Percentiles rank a stretch among this genome's conserved stretches.
Evolutionary conservation across 2,888 invertebrate species (phyloP).

Genomic region (Lasioglossum oenotherae): DNA sequence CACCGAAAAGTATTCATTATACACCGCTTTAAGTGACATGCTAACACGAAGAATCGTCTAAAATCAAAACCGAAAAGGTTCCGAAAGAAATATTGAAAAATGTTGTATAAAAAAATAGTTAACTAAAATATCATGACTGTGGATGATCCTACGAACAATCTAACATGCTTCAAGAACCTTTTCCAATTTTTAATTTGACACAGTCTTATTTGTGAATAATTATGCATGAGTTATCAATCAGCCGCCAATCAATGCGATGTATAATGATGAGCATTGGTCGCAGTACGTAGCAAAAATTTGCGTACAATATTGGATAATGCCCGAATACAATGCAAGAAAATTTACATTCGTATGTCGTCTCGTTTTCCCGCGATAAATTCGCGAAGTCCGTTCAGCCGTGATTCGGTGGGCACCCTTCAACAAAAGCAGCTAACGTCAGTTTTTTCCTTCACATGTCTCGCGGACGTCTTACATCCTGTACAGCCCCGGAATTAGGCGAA

Average conservation of each 20-base stretch:
- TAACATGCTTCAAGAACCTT: background rate
- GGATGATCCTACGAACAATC: background rate
- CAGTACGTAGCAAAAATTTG: background rate
- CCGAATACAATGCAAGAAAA: background rate
- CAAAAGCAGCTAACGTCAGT: background rate
- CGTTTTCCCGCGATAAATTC: background rate
- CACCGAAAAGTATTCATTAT: background rate
- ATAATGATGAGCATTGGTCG: background rate
- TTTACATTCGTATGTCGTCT: background rate
- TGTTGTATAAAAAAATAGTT: background rate
- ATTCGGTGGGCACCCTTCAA: background rate
- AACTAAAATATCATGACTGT: background rate
- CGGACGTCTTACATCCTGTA: background rate
- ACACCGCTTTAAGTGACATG: background rate
- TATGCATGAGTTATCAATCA: background rate
- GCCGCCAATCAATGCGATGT: background rate
- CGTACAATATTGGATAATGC: background rate
- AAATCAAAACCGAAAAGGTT: background rate
- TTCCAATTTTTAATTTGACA: background rate
- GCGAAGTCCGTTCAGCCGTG: background rate
- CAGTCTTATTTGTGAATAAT: background rate
- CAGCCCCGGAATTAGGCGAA: slow-evolving; percentile 23
- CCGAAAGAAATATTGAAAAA: background rate
- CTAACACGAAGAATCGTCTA: background rate
- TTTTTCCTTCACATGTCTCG: background rate